phyloP scores from a whole-genome alignment of 2,888 invertebrate genomes.

The Philopedon plagiatum region DNA sequence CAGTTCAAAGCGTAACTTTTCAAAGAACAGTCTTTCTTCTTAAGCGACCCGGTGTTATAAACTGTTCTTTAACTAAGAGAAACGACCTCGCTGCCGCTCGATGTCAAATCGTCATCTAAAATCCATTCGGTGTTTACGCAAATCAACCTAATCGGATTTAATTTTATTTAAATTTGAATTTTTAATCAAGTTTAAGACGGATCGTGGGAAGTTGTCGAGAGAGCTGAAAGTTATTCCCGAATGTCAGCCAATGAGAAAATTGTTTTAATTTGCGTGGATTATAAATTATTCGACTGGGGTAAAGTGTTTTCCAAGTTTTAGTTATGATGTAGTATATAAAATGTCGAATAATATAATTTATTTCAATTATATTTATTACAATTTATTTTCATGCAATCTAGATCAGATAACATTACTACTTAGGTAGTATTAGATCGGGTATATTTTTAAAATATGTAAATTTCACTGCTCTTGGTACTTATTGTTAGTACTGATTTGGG shows the following conservation, averaged over 20 bases:
- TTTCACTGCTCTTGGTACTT: too few relatives aligned
- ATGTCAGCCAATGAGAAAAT: constrained; percentile 23
- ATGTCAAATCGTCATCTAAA: constrained; percentile 18
- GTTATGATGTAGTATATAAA: background rate
- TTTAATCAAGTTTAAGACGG: constrained; percentile 27
- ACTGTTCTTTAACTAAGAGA: too few relatives aligned
- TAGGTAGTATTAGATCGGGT: too few relatives aligned
- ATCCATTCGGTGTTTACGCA: constrained; percentile 58
- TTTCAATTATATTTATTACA: too few relatives aligned
- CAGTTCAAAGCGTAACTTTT: too few relatives aligned
- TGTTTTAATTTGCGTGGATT: constrained; percentile 31
- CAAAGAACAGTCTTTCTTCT: too few relatives aligned
- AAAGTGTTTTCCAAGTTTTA: background rate
- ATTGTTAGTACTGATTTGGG: too few relatives aligned
- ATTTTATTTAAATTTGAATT: constrained; percentile 55
- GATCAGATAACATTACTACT: too few relatives aligned
- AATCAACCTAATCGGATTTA: constrained; percentile 58
- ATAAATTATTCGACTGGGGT: constrained; percentile 24
- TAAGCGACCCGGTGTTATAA: too few relatives aligned
- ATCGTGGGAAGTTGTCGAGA: constrained; percentile 17
- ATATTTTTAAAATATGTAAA: too few relatives aligned
- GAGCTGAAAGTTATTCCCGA: constrained; percentile 19
- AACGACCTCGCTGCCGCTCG: background rate
- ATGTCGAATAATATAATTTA: background rate
- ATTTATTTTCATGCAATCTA: too few relatives aligned